Conservation (phyloP, 2,888 invertebrate species). For the Andrena bucephala region DNA sequence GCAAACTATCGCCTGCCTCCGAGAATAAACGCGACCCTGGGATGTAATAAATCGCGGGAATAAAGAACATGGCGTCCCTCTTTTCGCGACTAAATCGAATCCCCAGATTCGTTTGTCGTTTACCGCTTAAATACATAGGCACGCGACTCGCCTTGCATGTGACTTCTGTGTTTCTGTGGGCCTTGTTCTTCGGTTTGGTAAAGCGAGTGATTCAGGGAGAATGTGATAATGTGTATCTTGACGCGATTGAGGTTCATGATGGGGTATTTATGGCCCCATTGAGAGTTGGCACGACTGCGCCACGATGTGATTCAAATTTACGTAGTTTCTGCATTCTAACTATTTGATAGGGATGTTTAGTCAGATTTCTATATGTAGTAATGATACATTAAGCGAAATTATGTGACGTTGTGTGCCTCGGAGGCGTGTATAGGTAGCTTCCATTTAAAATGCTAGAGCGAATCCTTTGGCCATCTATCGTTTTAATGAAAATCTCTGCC, state of each 20-base stretch:
- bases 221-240: too few species aligned
- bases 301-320: too few species aligned
- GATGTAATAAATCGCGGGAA: conserved; percentile 19
- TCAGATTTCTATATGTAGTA: too few species aligned
- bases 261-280: too few species aligned
- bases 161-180: too few species aligned
- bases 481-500: not conserved
- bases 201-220: too few species aligned
- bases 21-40: conserved; percentile 9
- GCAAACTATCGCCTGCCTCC: conserved; percentile 15
- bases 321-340: too few species aligned
- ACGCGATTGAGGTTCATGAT: too few species aligned
- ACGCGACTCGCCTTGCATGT: not conserved
- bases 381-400: too few species aligned
- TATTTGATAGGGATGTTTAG: too few species aligned
- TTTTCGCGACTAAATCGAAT: conserved; percentile 31
- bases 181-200: too few species aligned
- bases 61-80: not conserved
- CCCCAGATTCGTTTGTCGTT: not conserved
- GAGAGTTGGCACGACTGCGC: too few species aligned
- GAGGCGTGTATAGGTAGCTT: not conserved
- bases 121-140: not conserved
- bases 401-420: not conserved
- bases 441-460: not conserved
- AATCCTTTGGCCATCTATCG: not conserved